Base-by-base conservation (phyloP, 1,140 invertebrate species). In the Drosophila fuyamai region DNA sequence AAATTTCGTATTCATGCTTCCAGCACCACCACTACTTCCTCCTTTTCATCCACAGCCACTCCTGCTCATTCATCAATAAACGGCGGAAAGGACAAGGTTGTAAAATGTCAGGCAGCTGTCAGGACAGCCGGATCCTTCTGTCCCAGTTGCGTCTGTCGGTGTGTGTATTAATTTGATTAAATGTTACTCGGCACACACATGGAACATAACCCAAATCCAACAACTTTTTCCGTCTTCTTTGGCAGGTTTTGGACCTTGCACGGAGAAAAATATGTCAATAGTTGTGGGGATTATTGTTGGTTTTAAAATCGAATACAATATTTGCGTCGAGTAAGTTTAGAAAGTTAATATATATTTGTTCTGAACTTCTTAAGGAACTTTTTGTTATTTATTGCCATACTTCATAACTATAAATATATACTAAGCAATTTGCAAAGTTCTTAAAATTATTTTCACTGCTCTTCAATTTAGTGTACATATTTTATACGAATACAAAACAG, bases 91-190 rank as follows among this genome's bases (percentile, higher is more conserved):
- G 63, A 76, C 50, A 63, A 75, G 66, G 48, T 72, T 83, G 63
- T 70, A 62, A 73, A 86, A 86, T 73, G 79, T 88, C 82, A 78
- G 60, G 35, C 62, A 73, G 78, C 73, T 70, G 76, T 65, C 81
- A 77, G 65, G 62, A 68, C 61, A 67, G 29, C 43, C 57, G 58
- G 35, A 14, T 48, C 44, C 67, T 46, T 47, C 38, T 73, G 70
- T 48, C 58, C 71, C 58, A 57, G 50, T 61, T 79, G 18, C 54
- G 16, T 66, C 18, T 40, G 47, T 16, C 60, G 18, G 77, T 47
- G 57, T 66, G 53, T 67, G 56, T 77, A 67, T 80, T 88, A 79
- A 88, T 83, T 89, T 89, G 80, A 89, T 88, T 88, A 89, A 84
- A 88, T 80, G 79, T 77, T 63, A 46, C 79, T 79, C 59, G 41